Percentiles rank a stretch among this genome's conserved stretches.
Conservation (phyloP, 2,113 vertebrate genomes). For the Agapornis roseicollis region DNA sequence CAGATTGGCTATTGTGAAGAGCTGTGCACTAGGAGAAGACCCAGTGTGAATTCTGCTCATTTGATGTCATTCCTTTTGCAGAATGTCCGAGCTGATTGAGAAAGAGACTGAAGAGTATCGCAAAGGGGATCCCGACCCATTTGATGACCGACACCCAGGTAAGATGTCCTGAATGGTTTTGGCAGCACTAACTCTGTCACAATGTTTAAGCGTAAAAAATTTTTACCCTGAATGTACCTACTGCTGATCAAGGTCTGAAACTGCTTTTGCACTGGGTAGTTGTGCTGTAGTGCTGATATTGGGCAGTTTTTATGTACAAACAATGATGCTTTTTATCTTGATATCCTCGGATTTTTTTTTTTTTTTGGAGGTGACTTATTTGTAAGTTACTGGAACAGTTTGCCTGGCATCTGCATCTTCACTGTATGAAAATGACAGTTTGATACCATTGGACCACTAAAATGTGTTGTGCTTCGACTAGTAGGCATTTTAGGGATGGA, state of each 20-base stretch:
- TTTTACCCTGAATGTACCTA: neutral
- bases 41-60: neutral
- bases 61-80: constrained; percentile 45
- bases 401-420: neutral
- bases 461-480: neutral
- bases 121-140: constrained; percentile 96
- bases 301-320: neutral
- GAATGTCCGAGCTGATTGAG: constrained; percentile 97
- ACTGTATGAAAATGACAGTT: neutral
- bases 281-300: neutral
- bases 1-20: neutral
- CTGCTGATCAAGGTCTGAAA: neutral
- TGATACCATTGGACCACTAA: neutral
- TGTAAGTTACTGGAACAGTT: neutral
- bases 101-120: constrained; percentile 97
- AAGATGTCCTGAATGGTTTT: neutral
- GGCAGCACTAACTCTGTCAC: neutral
- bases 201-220: neutral
- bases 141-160: constrained; percentile 99
- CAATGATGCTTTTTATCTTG: neutral
- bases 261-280: neutral
- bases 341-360: neutral
- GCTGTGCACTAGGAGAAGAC: neutral
- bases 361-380: neutral
- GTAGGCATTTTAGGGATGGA: neutral